These are phyloP conservation scores for Origma solitaria DNA, from an alignment of 2,113 vertebrate species.

Conservation along the genomic window DNA sequence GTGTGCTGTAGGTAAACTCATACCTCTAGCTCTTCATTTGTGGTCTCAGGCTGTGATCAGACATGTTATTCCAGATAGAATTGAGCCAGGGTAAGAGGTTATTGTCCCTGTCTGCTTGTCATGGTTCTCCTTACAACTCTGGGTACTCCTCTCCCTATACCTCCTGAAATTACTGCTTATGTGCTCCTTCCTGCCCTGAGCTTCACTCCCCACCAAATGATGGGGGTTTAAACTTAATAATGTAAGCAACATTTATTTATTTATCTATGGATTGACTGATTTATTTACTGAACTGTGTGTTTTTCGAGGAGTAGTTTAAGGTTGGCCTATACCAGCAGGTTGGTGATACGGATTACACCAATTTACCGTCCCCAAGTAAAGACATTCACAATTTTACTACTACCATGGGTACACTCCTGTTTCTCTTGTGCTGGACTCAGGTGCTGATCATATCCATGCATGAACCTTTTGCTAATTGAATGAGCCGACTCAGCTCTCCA, in stretches of 20 bases:
- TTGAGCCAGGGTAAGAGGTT: not conserved
- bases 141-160: not conserved
- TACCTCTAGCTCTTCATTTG: not conserved
- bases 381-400: not conserved
- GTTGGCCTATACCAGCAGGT: not conserved
- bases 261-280: not conserved
- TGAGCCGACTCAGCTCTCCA: not conserved
- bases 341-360: not conserved
- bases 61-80: not conserved
- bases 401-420: not conserved
- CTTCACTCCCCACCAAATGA: not conserved
- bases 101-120: not conserved
- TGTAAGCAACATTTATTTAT: not conserved
- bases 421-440: not conserved
- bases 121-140: not conserved
- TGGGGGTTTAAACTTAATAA: not conserved
- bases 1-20: not conserved
- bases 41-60: not conserved
- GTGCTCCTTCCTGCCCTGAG: not conserved
- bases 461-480: not conserved
- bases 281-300: not conserved
- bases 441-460: not conserved
- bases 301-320: not conserved
- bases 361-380: not conserved
- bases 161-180: not conserved